Evolutionary conservation across 2,113 vertebrate genomes (phyloP).

Genomic region (Chlorodrepanis virens): DNA sequence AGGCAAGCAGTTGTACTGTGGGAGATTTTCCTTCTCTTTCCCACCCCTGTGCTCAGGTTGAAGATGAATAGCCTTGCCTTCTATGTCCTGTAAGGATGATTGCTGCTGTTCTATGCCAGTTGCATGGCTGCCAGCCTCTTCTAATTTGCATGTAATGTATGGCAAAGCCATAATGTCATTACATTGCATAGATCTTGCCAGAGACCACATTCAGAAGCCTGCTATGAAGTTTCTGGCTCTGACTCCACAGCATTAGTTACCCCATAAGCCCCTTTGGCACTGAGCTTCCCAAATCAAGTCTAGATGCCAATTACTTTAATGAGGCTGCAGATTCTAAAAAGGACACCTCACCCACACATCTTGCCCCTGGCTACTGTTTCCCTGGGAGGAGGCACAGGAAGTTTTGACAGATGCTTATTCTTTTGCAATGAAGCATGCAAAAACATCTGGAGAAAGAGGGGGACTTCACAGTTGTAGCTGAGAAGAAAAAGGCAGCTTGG

Average conservation of each 20-base stretch:
- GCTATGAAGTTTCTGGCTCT: conserved; percentile 2
- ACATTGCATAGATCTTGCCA: neutral
- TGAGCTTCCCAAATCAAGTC: neutral
- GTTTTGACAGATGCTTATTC: neutral
- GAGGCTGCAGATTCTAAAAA: conserved; percentile 1
- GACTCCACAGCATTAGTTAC: neutral
- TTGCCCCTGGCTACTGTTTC: conserved; percentile 1
- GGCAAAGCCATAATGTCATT: conserved; percentile 16
- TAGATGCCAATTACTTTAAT: conserved; percentile 15
- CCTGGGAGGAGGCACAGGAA: neutral
- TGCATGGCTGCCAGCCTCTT: conserved; percentile 25
- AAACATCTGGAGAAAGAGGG: neutral
- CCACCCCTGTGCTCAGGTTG: neutral
- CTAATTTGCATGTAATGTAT: conserved; percentile 46
- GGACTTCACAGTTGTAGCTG: neutral
- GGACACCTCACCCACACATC: neutral
- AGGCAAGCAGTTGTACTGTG: neutral
- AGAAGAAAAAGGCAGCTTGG: conserved; percentile 6
- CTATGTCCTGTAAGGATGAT: neutral
- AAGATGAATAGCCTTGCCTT: neutral
- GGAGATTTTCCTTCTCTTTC: neutral
- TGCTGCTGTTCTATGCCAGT: neutral
- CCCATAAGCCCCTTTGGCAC: neutral
- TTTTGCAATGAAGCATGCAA: neutral
- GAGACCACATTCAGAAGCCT: neutral